Conservation (phyloP, 2,888 invertebrate genomes). For the Tetragonisca angustula region DNA sequence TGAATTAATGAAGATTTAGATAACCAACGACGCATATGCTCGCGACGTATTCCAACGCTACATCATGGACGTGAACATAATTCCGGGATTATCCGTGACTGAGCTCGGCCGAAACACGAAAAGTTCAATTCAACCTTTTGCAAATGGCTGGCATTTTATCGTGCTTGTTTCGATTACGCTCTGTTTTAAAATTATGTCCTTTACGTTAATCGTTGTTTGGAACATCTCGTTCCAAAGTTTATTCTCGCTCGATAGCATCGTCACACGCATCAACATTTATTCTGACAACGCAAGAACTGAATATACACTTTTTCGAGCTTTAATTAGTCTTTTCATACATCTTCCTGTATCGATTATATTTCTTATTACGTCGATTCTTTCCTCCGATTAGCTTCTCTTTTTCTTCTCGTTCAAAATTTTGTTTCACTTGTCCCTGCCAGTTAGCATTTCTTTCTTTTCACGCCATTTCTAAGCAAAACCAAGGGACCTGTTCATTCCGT, state of each 20-base stretch:
- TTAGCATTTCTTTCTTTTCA: not conserved
- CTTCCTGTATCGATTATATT: no score
- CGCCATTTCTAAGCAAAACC: not conserved
- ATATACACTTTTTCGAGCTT: not conserved
- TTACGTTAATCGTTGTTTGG: not conserved
- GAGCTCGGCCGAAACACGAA: not conserved
- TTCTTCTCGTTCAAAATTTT: not conserved
- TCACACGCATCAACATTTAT: not conserved
- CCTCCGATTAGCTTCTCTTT: not conserved
- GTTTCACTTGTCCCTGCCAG: not conserved
- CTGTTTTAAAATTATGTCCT: not conserved
- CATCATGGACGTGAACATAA: not conserved
- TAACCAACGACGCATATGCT: not conserved
- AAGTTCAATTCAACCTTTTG: not conserved
- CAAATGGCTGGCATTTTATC: not conserved
- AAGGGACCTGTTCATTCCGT: not conserved
- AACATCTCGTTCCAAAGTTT: not conserved
- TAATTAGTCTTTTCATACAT: no score
- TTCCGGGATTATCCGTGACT: not conserved
- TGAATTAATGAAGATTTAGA: conserved; percentile 13
- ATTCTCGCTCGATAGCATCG: no score
- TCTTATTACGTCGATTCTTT: no score
- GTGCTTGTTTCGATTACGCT: not conserved
- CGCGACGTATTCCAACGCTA: not conserved
- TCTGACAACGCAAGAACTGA: not conserved